Evolutionary conservation across 2,888 invertebrate genomes (phyloP).

Genomic region (Acronicta alni): DNA sequence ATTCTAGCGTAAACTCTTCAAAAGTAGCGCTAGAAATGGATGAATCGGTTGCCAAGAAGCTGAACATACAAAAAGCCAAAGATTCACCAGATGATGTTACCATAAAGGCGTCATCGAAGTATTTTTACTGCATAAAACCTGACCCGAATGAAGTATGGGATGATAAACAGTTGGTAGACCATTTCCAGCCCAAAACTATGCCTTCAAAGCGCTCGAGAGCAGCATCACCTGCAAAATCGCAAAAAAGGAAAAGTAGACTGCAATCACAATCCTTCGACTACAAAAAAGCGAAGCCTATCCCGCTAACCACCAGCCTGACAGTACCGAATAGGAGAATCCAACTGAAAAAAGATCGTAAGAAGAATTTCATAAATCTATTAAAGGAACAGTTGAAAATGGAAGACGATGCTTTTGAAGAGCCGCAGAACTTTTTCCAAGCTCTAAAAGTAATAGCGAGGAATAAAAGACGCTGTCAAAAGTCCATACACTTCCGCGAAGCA

Average conservation of each 20-base stretch:
- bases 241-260: conserved; percentile 8
- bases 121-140: conserved; percentile 34
- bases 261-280: conserved; percentile 52
- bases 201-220: not conserved
- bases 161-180: conserved; percentile 12
- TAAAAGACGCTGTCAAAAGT: conserved; percentile 57
- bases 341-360: conserved; percentile 58
- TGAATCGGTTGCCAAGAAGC: conserved; percentile 66
- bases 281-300: conserved; percentile 20
- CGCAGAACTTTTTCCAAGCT: conserved; percentile 71
- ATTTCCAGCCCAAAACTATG: not conserved
- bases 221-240: not conserved
- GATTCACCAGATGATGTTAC: conserved; percentile 11
- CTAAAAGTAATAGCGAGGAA: conserved; percentile 71
- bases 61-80: conserved; percentile 23
- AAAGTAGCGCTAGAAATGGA: conserved; percentile 66
- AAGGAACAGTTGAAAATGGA: conserved; percentile 69
- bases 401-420: conserved; percentile 60
- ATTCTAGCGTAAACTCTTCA: conserved; percentile 39
- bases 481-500: conserved; percentile 35
- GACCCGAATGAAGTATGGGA: conserved; percentile 21
- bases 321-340: conserved; percentile 19
- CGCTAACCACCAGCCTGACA: conserved; percentile 24
- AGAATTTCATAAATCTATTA: conserved; percentile 64
- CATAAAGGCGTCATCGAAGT: conserved; percentile 18